phyloP scores from a whole-genome alignment of 2,113 vertebrate genomes.

The Salvelinus namaycush region DNA sequence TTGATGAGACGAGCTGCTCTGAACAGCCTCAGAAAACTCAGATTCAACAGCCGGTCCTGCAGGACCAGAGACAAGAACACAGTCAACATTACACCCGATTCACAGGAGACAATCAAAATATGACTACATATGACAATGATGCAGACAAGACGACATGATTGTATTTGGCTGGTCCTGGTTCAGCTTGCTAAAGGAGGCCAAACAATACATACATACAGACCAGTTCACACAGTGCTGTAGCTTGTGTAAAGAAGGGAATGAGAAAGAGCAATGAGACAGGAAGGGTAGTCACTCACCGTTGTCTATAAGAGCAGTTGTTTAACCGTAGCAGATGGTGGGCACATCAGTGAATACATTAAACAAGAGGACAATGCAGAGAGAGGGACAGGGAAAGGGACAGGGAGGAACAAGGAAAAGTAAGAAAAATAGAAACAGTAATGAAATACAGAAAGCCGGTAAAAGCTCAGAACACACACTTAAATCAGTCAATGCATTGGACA shows the following conservation, averaged over 20 bases:
- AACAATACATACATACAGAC: no score
- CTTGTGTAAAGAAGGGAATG: neutral
- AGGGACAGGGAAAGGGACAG: neutral
- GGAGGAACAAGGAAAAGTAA: constrained; percentile 15
- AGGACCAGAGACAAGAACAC: constrained; percentile 23
- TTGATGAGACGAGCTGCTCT: constrained; percentile 93
- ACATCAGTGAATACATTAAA: constrained; percentile 60
- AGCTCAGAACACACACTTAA: constrained; percentile 40
- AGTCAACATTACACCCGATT: neutral
- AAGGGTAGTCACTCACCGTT: constrained; percentile 67
- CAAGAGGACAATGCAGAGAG: constrained; percentile 40
- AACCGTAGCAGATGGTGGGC: constrained; percentile 42
- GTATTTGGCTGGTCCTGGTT: no score
- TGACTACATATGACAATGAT: neutral
- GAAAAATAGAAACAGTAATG: constrained; percentile 42
- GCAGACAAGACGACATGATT: no score
- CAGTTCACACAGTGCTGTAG: no score
- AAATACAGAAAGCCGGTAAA: constrained; percentile 31
- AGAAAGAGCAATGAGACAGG: neutral
- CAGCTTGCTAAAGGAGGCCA: no score
- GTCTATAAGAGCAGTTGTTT: constrained; percentile 60
- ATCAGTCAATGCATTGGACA: constrained; percentile 30
- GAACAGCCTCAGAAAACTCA: constrained; percentile 94
- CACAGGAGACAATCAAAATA: neutral
- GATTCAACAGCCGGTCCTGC: constrained; percentile 93